Evolutionary conservation across 2,113 vertebrate genomes (phyloP).

Genomic region (Pteronura brasiliensis): DNA sequence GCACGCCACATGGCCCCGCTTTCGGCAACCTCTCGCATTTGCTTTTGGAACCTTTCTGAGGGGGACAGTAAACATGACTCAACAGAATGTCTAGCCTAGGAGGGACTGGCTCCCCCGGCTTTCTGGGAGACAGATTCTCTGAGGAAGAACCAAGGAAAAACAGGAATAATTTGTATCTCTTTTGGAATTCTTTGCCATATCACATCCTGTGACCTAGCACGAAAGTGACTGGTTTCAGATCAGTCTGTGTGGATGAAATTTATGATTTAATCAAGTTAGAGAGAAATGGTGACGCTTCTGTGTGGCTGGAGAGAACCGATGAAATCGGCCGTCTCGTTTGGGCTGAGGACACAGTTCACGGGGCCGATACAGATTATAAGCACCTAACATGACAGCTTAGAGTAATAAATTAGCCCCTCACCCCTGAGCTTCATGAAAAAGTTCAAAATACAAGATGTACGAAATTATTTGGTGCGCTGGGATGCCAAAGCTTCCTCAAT

Average conservation of each 20-base stretch:
- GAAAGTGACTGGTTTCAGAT: constrained; percentile 52
- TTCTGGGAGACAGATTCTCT: constrained; percentile 63
- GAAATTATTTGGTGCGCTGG: not conserved
- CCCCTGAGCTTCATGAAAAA: not conserved
- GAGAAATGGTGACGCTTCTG: not conserved
- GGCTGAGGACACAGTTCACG: not conserved
- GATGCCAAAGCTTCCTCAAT: not conserved
- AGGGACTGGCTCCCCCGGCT: constrained; percentile 56
- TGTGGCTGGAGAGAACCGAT: not conserved
- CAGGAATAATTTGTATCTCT: constrained; percentile 11
- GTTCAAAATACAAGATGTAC: not conserved
- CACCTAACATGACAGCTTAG: not conserved
- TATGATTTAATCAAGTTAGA: constrained; percentile 39
- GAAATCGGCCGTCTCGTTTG: not conserved
- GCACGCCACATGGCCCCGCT: constrained; percentile 84
- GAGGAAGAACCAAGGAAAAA: constrained; percentile 41
- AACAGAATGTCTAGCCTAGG: constrained; percentile 50
- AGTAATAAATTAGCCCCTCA: not conserved
- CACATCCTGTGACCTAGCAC: constrained; percentile 48
- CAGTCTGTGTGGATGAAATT: constrained; percentile 63
- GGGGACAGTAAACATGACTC: constrained; percentile 71
- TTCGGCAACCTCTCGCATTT: constrained; percentile 81
- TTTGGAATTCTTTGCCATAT: constrained; percentile 68
- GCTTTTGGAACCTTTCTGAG: constrained; percentile 77
- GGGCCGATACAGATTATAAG: not conserved